These are phyloP conservation scores for Neodiprion fabricii DNA, from an alignment of 1,140 invertebrate species.

Conservation along the genomic window DNA sequence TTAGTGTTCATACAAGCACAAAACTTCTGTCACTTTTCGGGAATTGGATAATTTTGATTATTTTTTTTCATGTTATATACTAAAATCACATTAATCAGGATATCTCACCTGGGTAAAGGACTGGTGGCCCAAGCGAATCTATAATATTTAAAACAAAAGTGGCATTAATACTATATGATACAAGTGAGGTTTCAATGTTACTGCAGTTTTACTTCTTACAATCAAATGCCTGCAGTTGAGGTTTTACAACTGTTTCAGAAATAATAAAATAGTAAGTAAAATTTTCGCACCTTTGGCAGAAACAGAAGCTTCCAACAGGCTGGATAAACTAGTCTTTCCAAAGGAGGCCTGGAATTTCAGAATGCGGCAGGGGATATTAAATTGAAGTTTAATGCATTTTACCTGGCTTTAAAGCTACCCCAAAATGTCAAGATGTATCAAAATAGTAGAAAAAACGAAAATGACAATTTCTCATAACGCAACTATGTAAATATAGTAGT, in stretches of 20 bases:
- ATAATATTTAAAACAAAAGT: slow-evolving; percentile 24
- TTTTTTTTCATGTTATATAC: not conserved
- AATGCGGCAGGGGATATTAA: not conserved
- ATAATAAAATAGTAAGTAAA: slow-evolving; percentile 14
- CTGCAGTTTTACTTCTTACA: not conserved
- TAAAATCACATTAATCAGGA: slow-evolving; percentile 14
- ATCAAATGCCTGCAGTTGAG: not conserved
- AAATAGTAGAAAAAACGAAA: too few species aligned
- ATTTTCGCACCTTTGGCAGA: slow-evolving; percentile 56
- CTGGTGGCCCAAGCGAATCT: slow-evolving; percentile 49
- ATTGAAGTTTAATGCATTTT: not conserved
- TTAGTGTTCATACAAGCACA: not conserved
- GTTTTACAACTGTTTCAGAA: not conserved
- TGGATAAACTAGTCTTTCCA: slow-evolving; percentile 62
- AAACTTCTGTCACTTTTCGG: too few species aligned
- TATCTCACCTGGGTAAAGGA: slow-evolving; percentile 57
- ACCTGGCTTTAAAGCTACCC: too few species aligned
- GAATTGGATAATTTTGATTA: slow-evolving; percentile 13
- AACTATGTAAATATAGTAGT: too few species aligned
- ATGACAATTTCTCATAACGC: too few species aligned
- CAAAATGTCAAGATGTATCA: too few species aligned
- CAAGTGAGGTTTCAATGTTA: slow-evolving; percentile 29
- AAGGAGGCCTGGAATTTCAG: slow-evolving; percentile 49
- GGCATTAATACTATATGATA: slow-evolving; percentile 15
- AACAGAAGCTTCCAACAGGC: slow-evolving; percentile 59